Evolutionary conservation across 1,140 invertebrate genomes (phyloP).

Genomic region (Probaryconus sp.): DNA sequence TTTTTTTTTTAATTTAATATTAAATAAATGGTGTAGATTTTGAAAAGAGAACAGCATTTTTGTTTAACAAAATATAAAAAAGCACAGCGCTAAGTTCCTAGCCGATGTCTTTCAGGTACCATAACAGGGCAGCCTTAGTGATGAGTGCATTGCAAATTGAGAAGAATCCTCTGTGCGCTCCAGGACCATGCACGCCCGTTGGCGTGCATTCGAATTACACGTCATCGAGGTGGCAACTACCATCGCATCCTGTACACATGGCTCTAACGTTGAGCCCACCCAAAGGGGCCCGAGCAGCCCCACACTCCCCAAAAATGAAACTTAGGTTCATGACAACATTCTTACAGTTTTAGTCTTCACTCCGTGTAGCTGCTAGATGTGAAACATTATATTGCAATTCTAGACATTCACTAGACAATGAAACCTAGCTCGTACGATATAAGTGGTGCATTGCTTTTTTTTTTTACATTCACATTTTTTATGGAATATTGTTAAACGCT

Average conservation of each 20-base stretch:
- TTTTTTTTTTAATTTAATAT: too few species aligned
- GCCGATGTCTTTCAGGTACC: slow-evolving; percentile 84
- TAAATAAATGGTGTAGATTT: too few species aligned
- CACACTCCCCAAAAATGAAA: slow-evolving; percentile 94
- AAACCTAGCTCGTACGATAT: slow-evolving; percentile 44
- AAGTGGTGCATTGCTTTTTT: slow-evolving; percentile 58
- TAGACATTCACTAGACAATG: slow-evolving; percentile 44
- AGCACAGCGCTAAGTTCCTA: slow-evolving; percentile 70
- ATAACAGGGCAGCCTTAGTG: slow-evolving; percentile 94
- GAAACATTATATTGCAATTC: slow-evolving; percentile 54
- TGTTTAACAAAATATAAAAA: slow-evolving; percentile 12
- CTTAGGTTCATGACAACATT: slow-evolving; percentile 85
- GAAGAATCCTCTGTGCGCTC: slow-evolving; percentile 92
- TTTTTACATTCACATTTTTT: slow-evolving; percentile 11
- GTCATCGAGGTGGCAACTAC: slow-evolving; percentile 78
- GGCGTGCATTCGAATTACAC: slow-evolving; percentile 75
- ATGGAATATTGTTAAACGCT: slow-evolving; percentile 6
- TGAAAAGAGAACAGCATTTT: too few species aligned
- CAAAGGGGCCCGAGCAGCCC: slow-evolving; percentile 80
- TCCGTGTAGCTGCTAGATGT: slow-evolving; percentile 75
- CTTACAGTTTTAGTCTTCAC: slow-evolving; percentile 69
- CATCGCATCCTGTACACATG: slow-evolving; percentile 78
- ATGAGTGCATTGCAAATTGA: slow-evolving; percentile 95
- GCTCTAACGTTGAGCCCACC: slow-evolving; percentile 77
- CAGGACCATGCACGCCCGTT: slow-evolving; percentile 83